Base-by-base conservation (phyloP, 2,113 vertebrate genomes). In the Larimichthys polyactis region DNA sequence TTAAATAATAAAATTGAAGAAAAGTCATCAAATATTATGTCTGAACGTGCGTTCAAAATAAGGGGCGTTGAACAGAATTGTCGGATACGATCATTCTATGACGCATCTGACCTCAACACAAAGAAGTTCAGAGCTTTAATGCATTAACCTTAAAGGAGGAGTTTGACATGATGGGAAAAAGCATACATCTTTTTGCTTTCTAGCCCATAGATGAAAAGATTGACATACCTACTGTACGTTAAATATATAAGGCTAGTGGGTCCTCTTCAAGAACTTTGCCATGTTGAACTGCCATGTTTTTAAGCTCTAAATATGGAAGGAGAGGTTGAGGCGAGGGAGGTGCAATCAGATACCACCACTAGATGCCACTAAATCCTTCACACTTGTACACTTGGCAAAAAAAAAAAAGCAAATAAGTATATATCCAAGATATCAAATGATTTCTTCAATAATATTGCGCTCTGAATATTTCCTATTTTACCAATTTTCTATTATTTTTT, bases 21-120 rank as follows among this genome's bases (percentile, higher is more conserved):
- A 44, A 72, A 78, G 4, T 60, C 63, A 36, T 78, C 19, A 29
- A 69, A 54, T 73, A 43, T 43, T 69, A 62, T 20, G 14, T 51
- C 19, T 54, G 54, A 80, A 24, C 46, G 24, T 51, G 4, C 3
- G 44, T 57, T 68, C 27, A 68, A 40, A 78, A 58, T 16, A 57
- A 66, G 19, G 14, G 4, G 49, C 46, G 48, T 20, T 19, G 12
- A 57, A 71, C 19, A 51, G 11, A 59, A 24, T 12, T 60, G 43
- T 6, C 51, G 57, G 27, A 16, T 51, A 57, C 20, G 59, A 27
- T 55, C 11, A 66, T n/a, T 11, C 29, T 49, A 52, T 15, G 15
- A 20, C 36, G 15, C 36, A 17, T 11, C 24, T 58, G 63, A 58
- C 63, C 43, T 48, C 36, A n/a, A 48, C 51, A 66, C 51, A 32